These are phyloP conservation scores for Apostichopus californicus DNA, from an alignment of 35 echinoderm and acorn worm species.

Conservation along the genomic window DNA sequence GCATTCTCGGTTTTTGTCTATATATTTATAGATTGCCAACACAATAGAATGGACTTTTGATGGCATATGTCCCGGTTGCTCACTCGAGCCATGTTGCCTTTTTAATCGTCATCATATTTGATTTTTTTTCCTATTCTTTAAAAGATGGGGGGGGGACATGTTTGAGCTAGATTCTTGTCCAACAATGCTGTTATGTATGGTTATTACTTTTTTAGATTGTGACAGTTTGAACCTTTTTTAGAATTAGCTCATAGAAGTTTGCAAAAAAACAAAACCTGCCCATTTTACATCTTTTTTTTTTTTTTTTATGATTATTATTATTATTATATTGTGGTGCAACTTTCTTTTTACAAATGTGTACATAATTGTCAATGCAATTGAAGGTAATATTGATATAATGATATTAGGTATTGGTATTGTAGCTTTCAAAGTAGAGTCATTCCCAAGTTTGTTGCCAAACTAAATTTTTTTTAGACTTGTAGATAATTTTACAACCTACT, in stretches of 20 bases:
- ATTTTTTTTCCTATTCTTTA: no score
- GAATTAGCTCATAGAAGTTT: no score
- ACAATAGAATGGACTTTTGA: no score
- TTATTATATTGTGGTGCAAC: not conserved
- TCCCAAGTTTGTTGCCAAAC: not conserved
- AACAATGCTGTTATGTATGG: not conserved
- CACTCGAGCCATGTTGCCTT: no score
- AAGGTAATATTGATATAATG: not conserved
- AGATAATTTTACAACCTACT: not conserved
- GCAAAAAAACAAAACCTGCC: not conserved
- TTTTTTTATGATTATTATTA: not conserved
- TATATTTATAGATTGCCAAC: no score
- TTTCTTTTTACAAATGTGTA: not conserved
- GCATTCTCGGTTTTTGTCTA: no score
- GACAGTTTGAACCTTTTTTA: not conserved
- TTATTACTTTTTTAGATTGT: not conserved
- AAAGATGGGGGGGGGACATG: no score
- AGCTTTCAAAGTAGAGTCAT: slow-evolving; percentile 2
- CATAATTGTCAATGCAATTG: not conserved
- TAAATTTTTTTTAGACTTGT: not conserved
- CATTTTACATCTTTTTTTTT: not conserved
- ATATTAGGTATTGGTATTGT: not conserved
- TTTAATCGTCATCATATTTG: no score
- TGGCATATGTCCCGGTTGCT: no score
- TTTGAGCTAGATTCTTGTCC: no score